Conservation (phyloP, 2,113 vertebrate species). For the Poecile atricapillus region DNA sequence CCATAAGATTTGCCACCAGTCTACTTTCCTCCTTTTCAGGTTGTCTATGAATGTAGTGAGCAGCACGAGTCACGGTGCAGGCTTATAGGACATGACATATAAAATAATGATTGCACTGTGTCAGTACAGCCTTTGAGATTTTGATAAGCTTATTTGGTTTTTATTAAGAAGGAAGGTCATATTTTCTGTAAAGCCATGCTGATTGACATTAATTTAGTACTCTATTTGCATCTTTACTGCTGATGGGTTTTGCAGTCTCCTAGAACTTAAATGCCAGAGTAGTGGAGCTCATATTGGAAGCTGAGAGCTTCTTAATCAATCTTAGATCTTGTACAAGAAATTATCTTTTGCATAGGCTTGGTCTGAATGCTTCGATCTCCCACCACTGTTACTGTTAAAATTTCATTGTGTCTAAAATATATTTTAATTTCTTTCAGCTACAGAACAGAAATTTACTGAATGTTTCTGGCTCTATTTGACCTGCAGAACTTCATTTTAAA, state of each 20-base stretch:
- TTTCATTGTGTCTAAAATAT: background rate
- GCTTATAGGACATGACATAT: background rate
- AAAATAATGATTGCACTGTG: background rate
- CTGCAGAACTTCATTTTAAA: background rate
- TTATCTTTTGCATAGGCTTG: background rate
- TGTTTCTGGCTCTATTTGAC: background rate
- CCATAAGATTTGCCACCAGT: background rate
- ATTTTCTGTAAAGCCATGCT: background rate
- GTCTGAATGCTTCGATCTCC: background rate
- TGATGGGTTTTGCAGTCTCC: background rate
- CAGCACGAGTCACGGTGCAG: background rate
- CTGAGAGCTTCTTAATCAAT: background rate
- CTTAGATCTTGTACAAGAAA: background rate
- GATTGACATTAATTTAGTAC: background rate
- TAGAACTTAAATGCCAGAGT: background rate
- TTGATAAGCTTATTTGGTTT: slow-evolving; percentile 1
- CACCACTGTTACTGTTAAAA: background rate
- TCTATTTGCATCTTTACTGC: background rate
- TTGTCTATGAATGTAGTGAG: background rate
- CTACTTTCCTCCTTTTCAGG: background rate
- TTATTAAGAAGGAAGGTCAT: background rate
- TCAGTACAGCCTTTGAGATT: background rate
- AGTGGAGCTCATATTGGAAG: background rate
- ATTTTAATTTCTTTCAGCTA: background rate
- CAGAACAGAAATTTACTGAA: background rate